Conservation (phyloP, 2,888 invertebrate species). For the Ichneumoninae sp. region DNA sequence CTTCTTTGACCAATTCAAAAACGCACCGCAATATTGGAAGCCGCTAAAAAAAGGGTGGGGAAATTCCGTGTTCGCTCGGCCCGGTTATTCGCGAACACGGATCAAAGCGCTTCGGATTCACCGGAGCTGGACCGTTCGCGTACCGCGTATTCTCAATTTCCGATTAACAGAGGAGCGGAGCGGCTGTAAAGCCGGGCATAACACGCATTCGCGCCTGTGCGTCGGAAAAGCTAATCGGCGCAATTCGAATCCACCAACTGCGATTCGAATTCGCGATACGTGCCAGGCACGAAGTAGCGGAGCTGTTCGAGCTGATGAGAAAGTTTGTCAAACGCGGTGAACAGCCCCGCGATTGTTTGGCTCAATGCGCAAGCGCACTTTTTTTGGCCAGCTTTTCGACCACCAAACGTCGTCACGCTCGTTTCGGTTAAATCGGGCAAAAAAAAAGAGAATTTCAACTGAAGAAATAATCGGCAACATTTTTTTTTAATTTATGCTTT, state of each 20-base stretch:
- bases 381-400: no score
- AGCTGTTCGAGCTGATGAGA: not conserved
- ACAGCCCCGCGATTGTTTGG: not conserved
- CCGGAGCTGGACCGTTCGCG: not conserved
- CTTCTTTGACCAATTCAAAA: not conserved
- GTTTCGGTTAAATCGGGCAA: no score
- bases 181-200: not conserved
- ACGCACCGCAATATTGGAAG: not conserved
- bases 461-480: no score
- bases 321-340: not conserved
- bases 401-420: no score
- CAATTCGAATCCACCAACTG: not conserved
- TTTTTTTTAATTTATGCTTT: no score
- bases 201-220: not conserved
- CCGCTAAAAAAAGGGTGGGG: not conserved
- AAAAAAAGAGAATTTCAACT: no score
- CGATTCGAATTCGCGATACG: not conserved
- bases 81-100: not conserved
- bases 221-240: not conserved
- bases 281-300: not conserved
- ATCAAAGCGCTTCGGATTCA: not conserved
- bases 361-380: no score
- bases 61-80: not conserved
- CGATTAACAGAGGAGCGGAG: not conserved
- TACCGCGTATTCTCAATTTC: not conserved